Evolutionary conservation across 2,113 vertebrate genomes (phyloP), one percentile per base, ranked within the genome.

Genomic region (Chaetops frenatus): DNA sequence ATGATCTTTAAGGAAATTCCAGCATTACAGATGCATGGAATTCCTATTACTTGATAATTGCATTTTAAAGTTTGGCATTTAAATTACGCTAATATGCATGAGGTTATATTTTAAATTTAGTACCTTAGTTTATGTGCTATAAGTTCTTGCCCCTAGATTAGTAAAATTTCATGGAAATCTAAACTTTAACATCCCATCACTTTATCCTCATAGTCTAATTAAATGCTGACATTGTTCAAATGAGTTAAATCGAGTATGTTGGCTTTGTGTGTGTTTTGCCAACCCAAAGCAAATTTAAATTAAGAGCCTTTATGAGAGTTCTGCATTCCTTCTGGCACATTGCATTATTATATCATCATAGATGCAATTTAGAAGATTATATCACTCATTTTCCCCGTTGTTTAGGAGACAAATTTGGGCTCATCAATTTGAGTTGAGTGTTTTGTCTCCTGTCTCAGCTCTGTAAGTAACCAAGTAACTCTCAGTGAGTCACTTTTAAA

Each of bases 31-130:
- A 94, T 92, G 58, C 48, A 85, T 80, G 38, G 54, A 15, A 56
- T 78, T 80, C 62, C 38, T 92, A 88, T 93, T 95, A 93, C 87
- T 95, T 93, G 57, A 70, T 88, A 96, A 96, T 86, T 93, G 81
- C 81, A 81, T 94, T 95, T 95, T 86, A 87, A 97, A 95, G 79
- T 76, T 29, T 14, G 62, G n/a, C 47, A 74, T 85, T 89, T 94
- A 96, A 96, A 97, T 97, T 94, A 96, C 66, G 71, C n/a, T 78
- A 86, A 78, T 95, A 96, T 84, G 66, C 36, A 36, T 47, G 13
- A 8, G 19, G 45, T 38, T 78, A 38, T 86, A 92, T 91, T 97
- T 96, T 96, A 89, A 94, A 85, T 96, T 95, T 87, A 97, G 91
- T 81, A 11, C 10, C 9, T 90, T 94, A 85, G 86, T 96, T 97